Evolutionary conservation across 2,797 vertebrate species (phyloP).

Genomic region (Myotis vivesi): DNA sequence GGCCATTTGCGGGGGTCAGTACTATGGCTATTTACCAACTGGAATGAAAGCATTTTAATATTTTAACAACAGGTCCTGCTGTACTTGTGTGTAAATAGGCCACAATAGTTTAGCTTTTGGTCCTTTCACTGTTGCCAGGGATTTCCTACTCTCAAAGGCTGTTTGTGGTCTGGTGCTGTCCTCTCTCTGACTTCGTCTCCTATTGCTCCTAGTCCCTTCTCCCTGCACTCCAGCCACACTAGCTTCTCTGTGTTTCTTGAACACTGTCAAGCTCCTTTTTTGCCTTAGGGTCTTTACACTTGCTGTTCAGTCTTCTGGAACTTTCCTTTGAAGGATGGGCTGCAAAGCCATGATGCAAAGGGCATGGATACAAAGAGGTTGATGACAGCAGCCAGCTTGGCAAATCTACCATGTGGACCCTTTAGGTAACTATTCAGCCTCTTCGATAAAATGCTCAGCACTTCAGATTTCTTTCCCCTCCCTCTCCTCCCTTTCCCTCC

Average conservation of each 20-base stretch:
- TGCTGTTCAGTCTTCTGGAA: not conserved
- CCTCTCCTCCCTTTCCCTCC: too few relatives aligned
- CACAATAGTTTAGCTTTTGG: not conserved
- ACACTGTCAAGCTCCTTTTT: not conserved
- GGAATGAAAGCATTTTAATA: not conserved
- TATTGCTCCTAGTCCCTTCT: not conserved
- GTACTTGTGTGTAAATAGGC: not conserved
- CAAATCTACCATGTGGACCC: not conserved
- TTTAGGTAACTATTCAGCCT: not conserved
- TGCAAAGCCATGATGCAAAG: not conserved
- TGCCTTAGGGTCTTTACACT: not conserved
- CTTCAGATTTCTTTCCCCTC: not conserved
- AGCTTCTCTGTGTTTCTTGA: slow-evolving; percentile 6
- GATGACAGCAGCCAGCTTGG: not conserved
- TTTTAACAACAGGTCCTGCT: not conserved
- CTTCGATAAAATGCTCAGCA: not conserved
- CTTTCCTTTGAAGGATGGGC: not conserved
- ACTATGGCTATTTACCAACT: not conserved
- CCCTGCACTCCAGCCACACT: not conserved
- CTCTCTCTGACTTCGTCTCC: not conserved
- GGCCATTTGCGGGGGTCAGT: not conserved
- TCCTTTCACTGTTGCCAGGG: not conserved
- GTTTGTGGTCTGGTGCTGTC: not conserved
- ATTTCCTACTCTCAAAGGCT: not conserved
- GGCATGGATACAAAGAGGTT: not conserved